Percentiles rank a stretch among this genome's conserved stretches.
Evolutionary conservation across 2,797 vertebrate species (phyloP).

Genomic region (Coreius guichenoti): DNA sequence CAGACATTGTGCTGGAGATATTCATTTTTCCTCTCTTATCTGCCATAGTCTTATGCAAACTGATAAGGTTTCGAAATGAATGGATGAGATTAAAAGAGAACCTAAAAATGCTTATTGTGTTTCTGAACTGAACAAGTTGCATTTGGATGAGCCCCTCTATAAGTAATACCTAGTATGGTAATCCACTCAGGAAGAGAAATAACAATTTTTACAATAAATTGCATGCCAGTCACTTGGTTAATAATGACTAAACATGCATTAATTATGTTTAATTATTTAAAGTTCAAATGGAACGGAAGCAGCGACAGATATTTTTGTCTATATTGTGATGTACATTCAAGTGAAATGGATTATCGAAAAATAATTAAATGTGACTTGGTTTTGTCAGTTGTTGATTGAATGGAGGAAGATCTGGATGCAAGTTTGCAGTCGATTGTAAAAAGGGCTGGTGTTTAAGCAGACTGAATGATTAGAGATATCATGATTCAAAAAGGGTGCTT

Average conservation of each 20-base stretch:
- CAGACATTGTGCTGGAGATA: conserved; percentile 54
- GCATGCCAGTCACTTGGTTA: neutral
- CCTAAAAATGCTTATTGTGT: conserved; percentile 50
- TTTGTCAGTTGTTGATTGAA: neutral
- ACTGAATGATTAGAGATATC: neutral
- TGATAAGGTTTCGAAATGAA: conserved; percentile 56
- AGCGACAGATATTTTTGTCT: neutral
- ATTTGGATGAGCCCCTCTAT: conserved; percentile 48
- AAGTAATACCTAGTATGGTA: conserved; percentile 23
- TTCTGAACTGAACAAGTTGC: conserved; percentile 33
- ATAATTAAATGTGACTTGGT: neutral
- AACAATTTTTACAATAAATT: neutral
- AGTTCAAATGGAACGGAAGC: neutral
- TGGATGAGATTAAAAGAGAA: conserved; percentile 46
- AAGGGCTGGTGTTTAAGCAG: neutral
- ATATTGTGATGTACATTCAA: neutral
- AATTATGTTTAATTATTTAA: neutral
- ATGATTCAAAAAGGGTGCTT: neutral
- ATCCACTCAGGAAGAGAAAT: conserved; percentile 19
- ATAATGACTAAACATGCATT: neutral
- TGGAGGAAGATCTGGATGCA: neutral
- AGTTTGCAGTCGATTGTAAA: neutral
- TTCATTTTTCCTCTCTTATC: conserved; percentile 47
- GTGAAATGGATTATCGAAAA: neutral
- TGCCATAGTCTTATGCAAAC: conserved; percentile 46